Evolutionary conservation across 2,888 invertebrate species (phyloP).

Genomic region (Drosophila maculinotata): DNA sequence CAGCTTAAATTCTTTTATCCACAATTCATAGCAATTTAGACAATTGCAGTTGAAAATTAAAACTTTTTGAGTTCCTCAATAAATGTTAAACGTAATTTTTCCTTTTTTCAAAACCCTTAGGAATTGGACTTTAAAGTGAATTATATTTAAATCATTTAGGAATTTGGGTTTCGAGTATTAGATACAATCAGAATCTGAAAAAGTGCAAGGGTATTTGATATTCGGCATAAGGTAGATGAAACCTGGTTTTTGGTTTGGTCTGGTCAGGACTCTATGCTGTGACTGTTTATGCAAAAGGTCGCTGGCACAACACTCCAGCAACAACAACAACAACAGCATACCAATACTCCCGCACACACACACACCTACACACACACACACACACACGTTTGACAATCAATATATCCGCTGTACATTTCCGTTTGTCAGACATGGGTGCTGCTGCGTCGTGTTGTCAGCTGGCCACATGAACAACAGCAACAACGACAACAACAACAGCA

Average conservation of each 20-base stretch:
- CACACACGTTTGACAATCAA: conserved; percentile 68
- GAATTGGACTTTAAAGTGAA: too few relatives aligned
- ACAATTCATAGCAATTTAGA: too few relatives aligned
- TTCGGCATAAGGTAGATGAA: background rate
- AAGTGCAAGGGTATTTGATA: background rate
- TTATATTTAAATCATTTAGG: too few relatives aligned
- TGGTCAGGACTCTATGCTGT: conserved; percentile 7
- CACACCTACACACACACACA: conserved; percentile 2
- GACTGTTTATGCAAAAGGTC: conserved; percentile 47
- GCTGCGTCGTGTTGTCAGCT: conserved; percentile 50
- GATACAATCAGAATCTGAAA: too few relatives aligned
- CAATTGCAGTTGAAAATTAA: too few relatives aligned
- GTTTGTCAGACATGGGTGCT: conserved; percentile 53
- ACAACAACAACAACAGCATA: conserved; percentile 1
- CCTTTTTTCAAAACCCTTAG: too few relatives aligned
- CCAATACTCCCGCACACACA: background rate
- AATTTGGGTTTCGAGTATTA: too few relatives aligned
- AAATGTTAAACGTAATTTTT: too few relatives aligned
- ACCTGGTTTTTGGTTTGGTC: background rate
- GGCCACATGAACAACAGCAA: conserved; percentile 50
- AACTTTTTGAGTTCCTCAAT: too few relatives aligned
- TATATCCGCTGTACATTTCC: conserved; percentile 80
- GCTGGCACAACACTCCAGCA: conserved; percentile 9
- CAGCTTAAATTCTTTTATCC: too few relatives aligned
- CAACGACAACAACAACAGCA: conserved; percentile 22